Base-by-base conservation (phyloP, 2,888 invertebrate species). In the Lacanobia wlatinum region DNA sequence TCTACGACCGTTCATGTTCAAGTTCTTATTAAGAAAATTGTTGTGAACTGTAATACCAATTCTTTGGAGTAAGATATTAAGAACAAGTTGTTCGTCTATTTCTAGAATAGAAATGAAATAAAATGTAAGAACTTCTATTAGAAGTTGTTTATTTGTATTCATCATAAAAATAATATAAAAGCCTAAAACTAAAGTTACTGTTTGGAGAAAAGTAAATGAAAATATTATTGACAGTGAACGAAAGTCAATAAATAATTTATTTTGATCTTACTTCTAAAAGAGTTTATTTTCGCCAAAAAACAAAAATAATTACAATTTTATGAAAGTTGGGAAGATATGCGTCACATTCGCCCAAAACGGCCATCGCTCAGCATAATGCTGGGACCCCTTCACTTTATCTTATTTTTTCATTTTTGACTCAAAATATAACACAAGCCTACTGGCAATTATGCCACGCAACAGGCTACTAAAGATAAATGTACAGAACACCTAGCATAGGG, bases 21-120 rank as follows among this genome's bases (percentile, higher is more conserved):
- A 60, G 50, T 52, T 78, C 77, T 52, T 52, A 65, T 43, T 61
- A 65, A 56, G 50, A 72, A 71, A 56, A 61, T 65, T 64, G 18
- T 71, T 50, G 12, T 28, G 10, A 65, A 78, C 52, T 46, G n/a
- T 63, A 50, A 60, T 70, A 75, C 48, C 60, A 21, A 28, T 60
- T 28, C 1, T 9, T 28, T 12, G 34, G n/a, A 58, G 23, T 38
- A 48, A 58, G 28, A 48, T 43, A 34, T 34, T n/a, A 69, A 16
- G 16, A 38, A 23, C 6, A 14, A 63, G 34, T 59, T 78, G 53
- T 64, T 50, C 50, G 0, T 60, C 1, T 69, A 68, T 21, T 76
- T 55, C n/a, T 69, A 14, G 43, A 56, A 50, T 21, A 74, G 1
- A 50, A 28, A 53, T 58, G 0, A 40, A 40, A 43, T 14, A 53